These are phyloP conservation scores for Setipinna tenuifilis DNA, from an alignment of 2,797 vertebrate species.

Conservation along the genomic window DNA sequence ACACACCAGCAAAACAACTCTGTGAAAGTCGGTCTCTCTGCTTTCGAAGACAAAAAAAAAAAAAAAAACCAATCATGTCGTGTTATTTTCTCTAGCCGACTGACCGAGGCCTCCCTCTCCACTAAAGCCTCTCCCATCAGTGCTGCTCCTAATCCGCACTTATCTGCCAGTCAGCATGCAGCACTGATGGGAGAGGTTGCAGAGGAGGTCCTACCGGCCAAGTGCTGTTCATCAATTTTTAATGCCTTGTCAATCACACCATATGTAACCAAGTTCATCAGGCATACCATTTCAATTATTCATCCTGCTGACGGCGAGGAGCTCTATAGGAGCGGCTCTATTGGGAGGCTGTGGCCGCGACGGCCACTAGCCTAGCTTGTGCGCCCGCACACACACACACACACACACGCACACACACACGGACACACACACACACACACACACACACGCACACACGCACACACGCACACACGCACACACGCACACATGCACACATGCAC, in stretches of 20 bases:
- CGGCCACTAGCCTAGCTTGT: not conserved
- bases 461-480: conserved; percentile 27
- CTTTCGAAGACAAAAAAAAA: not conserved
- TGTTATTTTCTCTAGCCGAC: too few species aligned
- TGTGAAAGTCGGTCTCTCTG: not conserved
- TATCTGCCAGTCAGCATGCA: not conserved
- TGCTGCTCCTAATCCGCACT: not conserved
- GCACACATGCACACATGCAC: conserved; percentile 28
- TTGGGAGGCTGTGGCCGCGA: not conserved
- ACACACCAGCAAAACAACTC: not conserved
- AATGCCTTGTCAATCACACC: conserved; percentile 11
- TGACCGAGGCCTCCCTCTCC: not conserved
- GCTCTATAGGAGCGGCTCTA: not conserved
- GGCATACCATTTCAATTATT: not conserved
- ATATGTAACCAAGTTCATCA: conserved; percentile 6
- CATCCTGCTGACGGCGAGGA: not conserved
- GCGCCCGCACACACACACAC: too few species aligned
- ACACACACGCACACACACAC: conserved; percentile 9
- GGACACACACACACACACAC: not conserved
- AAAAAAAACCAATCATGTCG: not conserved
- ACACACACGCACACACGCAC: not conserved
- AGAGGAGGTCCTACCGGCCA: not conserved
- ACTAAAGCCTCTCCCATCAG: not conserved
- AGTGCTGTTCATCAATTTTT: not conserved
- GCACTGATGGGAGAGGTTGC: too few species aligned